phyloP scores from a whole-genome alignment of 2,797 vertebrate genomes.

The Coranthus polyacanthus region DNA sequence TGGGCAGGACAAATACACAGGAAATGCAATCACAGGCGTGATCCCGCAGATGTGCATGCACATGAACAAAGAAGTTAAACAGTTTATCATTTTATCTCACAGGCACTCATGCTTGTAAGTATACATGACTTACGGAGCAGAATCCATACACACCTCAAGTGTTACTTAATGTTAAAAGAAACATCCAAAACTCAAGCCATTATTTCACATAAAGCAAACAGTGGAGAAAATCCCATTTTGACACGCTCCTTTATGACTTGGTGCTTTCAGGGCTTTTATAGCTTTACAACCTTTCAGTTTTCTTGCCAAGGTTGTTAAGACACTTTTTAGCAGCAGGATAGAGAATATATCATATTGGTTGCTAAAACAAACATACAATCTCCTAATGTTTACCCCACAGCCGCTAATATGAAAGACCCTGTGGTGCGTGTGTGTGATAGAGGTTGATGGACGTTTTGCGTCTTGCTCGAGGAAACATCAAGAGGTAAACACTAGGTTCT shows the following conservation, averaged over 20 bases:
- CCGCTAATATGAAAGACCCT: not conserved
- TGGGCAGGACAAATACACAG: constrained; percentile 12
- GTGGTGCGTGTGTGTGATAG: not conserved
- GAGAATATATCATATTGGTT: constrained; percentile 3
- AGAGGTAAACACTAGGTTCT: too few relatives aligned
- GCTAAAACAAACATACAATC: constrained; percentile 42
- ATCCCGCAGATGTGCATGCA: constrained; percentile 1
- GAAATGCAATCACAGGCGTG: constrained; percentile 7
- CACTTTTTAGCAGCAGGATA: constrained; percentile 6
- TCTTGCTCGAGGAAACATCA: too few relatives aligned
- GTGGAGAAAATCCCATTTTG: constrained; percentile 6
- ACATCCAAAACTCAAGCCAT: constrained; percentile 2
- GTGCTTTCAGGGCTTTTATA: constrained; percentile 25
- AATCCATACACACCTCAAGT: constrained; percentile 10
- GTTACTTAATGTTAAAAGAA: constrained; percentile 29
- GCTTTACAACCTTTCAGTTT: constrained; percentile 15
- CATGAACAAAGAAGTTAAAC: constrained; percentile 5
- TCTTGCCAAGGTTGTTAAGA: constrained; percentile 22
- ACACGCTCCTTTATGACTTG: constrained; percentile 19
- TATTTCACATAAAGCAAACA: constrained; percentile 1
- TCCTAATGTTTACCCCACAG: constrained; percentile 31
- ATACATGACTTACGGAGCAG: constrained; percentile 5
- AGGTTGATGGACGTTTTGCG: not conserved
- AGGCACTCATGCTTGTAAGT: not conserved
- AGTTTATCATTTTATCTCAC: not conserved